Conservation (phyloP, 2,797 vertebrate genomes). For the Meriones psammophilus region DNA sequence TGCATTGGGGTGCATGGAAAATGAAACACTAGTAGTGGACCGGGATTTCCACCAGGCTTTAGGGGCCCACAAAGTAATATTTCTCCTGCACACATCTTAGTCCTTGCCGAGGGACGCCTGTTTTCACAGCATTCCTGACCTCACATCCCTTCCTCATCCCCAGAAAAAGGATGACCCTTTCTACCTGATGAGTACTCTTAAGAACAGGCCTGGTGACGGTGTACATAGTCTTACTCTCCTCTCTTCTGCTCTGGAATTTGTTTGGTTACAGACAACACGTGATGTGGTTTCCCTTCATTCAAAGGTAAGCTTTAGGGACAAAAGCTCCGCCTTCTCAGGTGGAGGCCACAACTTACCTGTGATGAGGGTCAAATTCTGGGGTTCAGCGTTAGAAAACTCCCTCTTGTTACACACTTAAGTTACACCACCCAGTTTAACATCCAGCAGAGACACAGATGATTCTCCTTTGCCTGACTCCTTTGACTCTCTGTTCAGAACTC, state of each 20-base stretch:
- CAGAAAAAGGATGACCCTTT: neutral
- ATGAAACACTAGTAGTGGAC: neutral
- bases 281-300: neutral
- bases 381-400: conserved; percentile 36
- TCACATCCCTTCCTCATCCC: neutral
- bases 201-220: neutral
- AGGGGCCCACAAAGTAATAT: neutral
- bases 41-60: neutral
- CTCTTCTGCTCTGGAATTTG: neutral
- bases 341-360: neutral
- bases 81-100: neutral
- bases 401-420: neutral
- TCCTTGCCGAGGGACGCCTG: neutral
- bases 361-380: neutral
- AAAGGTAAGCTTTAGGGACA: neutral
- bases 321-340: neutral
- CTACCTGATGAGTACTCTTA: neutral
- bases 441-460: neutral
- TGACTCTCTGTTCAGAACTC: conserved; percentile 2
- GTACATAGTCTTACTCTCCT: neutral
- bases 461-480: neutral
- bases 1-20: neutral
- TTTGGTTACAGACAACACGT: neutral
- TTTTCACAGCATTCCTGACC: neutral
- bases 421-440: neutral